Conservation (phyloP, 2,797 vertebrate species). For the Toxotes lorentzi region DNA sequence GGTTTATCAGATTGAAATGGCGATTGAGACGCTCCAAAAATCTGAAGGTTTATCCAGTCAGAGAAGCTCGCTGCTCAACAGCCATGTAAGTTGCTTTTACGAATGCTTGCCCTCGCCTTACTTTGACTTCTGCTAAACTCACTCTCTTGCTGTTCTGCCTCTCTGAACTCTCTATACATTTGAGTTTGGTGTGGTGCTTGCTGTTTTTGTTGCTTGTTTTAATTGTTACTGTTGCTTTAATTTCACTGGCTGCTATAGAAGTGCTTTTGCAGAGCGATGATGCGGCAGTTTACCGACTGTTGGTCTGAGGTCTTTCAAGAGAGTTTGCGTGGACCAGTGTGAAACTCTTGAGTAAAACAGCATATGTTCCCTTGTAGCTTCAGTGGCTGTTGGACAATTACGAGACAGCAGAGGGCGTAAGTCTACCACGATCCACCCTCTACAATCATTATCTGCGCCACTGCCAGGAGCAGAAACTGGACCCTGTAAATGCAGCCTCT, state of each 20-base stretch:
- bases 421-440: slow-evolving; percentile 95
- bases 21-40: slow-evolving; percentile 99
- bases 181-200: slow-evolving; percentile 50
- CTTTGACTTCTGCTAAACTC: slow-evolving; percentile 49
- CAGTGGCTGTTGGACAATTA: slow-evolving; percentile 99
- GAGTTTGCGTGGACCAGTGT: neutral
- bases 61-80: slow-evolving; percentile 99
- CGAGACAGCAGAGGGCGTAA: slow-evolving; percentile 97
- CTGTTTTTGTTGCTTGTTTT: slow-evolving; percentile 50
- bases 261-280: slow-evolving; percentile 54
- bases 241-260: slow-evolving; percentile 60
- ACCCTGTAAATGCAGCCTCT: slow-evolving; percentile 97
- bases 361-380: slow-evolving; percentile 85
- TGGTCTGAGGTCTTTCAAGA: slow-evolving; percentile 14
- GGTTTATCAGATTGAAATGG: slow-evolving; percentile 99
- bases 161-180: slow-evolving; percentile 37
- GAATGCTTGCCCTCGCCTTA: slow-evolving; percentile 58
- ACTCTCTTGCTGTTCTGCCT: slow-evolving; percentile 50
- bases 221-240: slow-evolving; percentile 46
- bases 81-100: slow-evolving; percentile 95
- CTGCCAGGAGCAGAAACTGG: slow-evolving; percentile 98
- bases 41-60: slow-evolving; percentile 98
- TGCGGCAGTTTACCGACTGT: slow-evolving; percentile 28
- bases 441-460: slow-evolving; percentile 98
- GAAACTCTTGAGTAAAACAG: slow-evolving; percentile 25